These are phyloP conservation scores for Diuraphis noxia DNA, from an alignment of 1,140 invertebrate genomes.

Conservation along the genomic window DNA sequence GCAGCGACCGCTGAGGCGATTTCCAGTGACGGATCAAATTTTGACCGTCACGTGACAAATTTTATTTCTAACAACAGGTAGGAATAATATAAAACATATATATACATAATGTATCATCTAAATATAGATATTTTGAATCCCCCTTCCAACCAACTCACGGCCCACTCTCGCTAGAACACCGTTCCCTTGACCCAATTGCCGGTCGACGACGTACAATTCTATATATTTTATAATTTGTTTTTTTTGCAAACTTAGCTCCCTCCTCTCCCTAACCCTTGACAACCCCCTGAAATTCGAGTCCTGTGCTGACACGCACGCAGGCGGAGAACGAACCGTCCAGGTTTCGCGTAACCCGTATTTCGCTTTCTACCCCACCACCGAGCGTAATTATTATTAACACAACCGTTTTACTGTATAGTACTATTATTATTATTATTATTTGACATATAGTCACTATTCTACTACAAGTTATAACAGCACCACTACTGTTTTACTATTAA, in stretches of 20 bases:
- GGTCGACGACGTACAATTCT: constrained; percentile 27
- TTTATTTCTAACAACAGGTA: background rate
- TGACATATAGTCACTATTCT: background rate
- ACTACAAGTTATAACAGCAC: background rate
- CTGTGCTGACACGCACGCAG: no score
- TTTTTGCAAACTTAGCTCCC: constrained; percentile 24
- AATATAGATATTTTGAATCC: background rate
- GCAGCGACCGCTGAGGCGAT: background rate
- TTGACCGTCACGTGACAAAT: background rate
- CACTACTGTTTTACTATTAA: background rate
- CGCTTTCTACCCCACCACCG: background rate
- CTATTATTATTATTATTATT: background rate
- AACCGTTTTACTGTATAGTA: background rate
- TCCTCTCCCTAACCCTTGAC: background rate
- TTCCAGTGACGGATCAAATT: background rate
- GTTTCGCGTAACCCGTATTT: background rate
- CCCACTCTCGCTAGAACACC: background rate
- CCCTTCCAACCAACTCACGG: background rate
- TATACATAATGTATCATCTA: background rate
- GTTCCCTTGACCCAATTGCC: constrained; percentile 41
- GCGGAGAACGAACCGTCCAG: no score
- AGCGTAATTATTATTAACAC: background rate
- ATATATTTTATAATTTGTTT: background rate
- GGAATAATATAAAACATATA: background rate
- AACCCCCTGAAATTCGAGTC: constrained; percentile 7